These are phyloP conservation scores for Ceratitis capitata DNA, from an alignment of 1,140 invertebrate genomes.

Conservation along the genomic window DNA sequence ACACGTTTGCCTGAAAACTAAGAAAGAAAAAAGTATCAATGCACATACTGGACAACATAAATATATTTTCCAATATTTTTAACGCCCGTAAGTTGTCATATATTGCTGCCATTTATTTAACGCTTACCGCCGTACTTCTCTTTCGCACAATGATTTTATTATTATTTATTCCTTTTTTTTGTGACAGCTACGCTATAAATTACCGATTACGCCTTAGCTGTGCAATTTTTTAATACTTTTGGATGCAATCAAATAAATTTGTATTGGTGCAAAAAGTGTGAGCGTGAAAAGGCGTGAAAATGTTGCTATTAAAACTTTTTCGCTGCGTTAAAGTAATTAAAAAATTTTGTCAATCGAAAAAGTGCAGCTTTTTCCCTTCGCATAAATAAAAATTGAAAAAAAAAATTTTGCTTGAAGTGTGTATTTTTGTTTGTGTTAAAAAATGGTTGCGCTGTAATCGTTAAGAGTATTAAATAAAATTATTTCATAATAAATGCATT, in stretches of 20 bases:
- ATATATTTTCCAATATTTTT: neutral
- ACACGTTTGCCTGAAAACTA: too few species aligned
- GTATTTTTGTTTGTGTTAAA: neutral
- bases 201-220: constrained; percentile 16
- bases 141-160: neutral
- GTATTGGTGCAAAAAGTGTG: neutral
- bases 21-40: neutral
- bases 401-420: neutral
- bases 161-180: neutral
- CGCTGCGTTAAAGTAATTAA: neutral
- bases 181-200: constrained; percentile 21
- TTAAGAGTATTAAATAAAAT: neutral
- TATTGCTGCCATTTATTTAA: neutral
- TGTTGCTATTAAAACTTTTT: neutral
- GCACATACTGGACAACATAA: neutral
- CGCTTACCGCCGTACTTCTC: neutral
- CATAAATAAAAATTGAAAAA: neutral
- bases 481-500: neutral
- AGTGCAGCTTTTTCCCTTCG: neutral
- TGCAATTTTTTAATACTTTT: constrained; percentile 5
- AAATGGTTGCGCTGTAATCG: neutral
- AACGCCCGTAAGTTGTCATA: neutral
- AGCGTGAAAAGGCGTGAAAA: neutral
- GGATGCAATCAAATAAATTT: constrained; percentile 9
- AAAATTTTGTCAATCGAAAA: neutral